A percentile compares a stretch with the other conserved stretches of the same genome.
Conservation (phyloP, 2,797 vertebrate genomes). For the Acanthornis magna region DNA sequence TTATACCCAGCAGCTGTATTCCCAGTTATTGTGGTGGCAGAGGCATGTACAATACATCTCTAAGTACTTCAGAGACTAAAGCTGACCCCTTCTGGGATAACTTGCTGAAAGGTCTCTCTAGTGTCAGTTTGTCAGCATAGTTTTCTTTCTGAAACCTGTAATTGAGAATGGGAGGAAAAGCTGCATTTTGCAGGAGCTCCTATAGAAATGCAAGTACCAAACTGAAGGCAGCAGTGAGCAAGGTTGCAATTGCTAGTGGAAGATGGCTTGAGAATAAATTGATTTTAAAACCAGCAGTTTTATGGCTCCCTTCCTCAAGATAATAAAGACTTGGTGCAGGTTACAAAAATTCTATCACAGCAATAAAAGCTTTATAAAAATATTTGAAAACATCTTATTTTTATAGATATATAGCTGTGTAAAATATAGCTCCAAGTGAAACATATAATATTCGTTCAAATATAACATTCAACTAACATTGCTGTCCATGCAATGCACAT, state of each 20-base stretch:
- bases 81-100: conserved; percentile 23
- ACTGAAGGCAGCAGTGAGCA: not conserved
- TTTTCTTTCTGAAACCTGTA: conserved; percentile 40
- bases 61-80: conserved; percentile 34
- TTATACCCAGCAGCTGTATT: conserved; percentile 13
- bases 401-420: conserved; percentile 29
- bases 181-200: conserved; percentile 2
- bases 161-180: not conserved
- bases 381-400: conserved; percentile 46
- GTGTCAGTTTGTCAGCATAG: not conserved
- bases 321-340: conserved; percentile 39
- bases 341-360: conserved; percentile 31
- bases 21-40: conserved; percentile 9
- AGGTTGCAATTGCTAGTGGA: not conserved
- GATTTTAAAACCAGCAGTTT: conserved; percentile 34
- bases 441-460: not conserved
- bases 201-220: not conserved
- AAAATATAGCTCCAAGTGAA: conserved; percentile 39
- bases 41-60: conserved; percentile 16
- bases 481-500: not conserved
- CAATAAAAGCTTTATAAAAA: conserved; percentile 50
- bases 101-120: conserved; percentile 1
- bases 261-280: conserved; percentile 34
- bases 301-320: conserved; percentile 23
- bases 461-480: not conserved